Base-by-base conservation (phyloP, 2,797 vertebrate genomes). In the Rallus crepitans region DNA sequence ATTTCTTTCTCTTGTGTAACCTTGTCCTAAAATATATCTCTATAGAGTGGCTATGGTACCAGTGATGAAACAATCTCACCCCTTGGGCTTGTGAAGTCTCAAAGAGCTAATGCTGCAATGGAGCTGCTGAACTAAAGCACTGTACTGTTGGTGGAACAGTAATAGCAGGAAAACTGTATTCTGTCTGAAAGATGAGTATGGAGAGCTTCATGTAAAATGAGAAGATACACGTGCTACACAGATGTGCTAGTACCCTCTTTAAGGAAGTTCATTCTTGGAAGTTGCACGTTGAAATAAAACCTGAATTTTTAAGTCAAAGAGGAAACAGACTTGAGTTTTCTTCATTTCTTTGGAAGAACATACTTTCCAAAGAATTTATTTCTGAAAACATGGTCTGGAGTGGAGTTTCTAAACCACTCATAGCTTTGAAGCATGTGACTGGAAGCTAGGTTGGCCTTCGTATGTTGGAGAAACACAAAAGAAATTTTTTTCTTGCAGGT, bases 11-110 rank as follows among this genome's bases (percentile, higher is more conserved):
- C 3, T 94, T 92, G 66, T 56, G 16, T 90, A 89, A 90, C 61
- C 71, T 93, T 95, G 81, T 87, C 73, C 88, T 75, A 64, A 92
- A 89, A 92, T 66, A 27, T 6, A 11, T 75, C 23, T 79, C 56
- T 33, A 31, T 42, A 65, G 39, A 50, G 63, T 83, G 31, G 37
- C 14, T 81, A 16, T 35, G 25, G 59, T 84, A 75, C 30, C 52
- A 37, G 33, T 66, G 63, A 40, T 57, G 86, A 72, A 69, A 57
- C 68, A 50, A 89, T 85, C 61, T 89, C 65, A 93, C 86, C 71
- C 88, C 69, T 81, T 93, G 78, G 57, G 25, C 30, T 71, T 28
- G 16, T 61, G 68, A 75, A 77, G 33, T 55, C 24, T 92, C 37
- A 25, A 31, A 80, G 42, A 86, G 40, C 35, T 68, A 30, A 39